These are phyloP conservation scores for Scleropages formosus DNA, from an alignment of 2,797 vertebrate species.

Conservation along the genomic window DNA sequence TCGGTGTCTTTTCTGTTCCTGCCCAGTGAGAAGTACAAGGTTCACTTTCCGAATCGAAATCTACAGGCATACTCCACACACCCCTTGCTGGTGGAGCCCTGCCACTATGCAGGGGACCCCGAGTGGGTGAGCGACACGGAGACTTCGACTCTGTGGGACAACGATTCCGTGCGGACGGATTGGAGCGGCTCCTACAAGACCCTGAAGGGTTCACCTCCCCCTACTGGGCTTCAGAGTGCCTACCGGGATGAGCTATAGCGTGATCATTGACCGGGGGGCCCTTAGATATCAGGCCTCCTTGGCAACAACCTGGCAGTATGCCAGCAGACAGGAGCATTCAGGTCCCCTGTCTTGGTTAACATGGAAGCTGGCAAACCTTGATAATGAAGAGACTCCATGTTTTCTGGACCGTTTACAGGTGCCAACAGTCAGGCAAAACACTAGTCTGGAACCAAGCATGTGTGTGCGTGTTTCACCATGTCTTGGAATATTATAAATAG, in stretches of 20 bases:
- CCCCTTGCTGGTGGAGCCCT: slow-evolving; percentile 87
- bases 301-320: not conserved
- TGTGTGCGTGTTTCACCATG: slow-evolving; percentile 3
- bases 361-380: not conserved
- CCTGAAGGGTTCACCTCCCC: slow-evolving; percentile 67
- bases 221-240: slow-evolving; percentile 59
- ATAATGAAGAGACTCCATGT: too few species aligned
- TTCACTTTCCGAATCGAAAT: slow-evolving; percentile 80
- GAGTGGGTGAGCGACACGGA: slow-evolving; percentile 95
- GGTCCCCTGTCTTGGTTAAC: not conserved
- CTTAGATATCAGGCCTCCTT: not conserved
- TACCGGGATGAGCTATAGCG: slow-evolving; percentile 82
- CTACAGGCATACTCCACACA: slow-evolving; percentile 80
- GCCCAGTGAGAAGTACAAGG: slow-evolving; percentile 85
- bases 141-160: slow-evolving; percentile 92
- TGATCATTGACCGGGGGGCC: too few species aligned
- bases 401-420: too few species aligned
- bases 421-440: not conserved
- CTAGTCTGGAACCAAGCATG: not conserved
- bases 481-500: not conserved
- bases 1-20: not conserved
- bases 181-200: slow-evolving; percentile 91
- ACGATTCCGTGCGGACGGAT: slow-evolving; percentile 78
- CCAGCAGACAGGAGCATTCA: not conserved
- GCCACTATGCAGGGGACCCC: slow-evolving; percentile 85